These are phyloP conservation scores for Adoxophyes honmai DNA, from an alignment of 1,140 invertebrate genomes.

Conservation along the genomic window DNA sequence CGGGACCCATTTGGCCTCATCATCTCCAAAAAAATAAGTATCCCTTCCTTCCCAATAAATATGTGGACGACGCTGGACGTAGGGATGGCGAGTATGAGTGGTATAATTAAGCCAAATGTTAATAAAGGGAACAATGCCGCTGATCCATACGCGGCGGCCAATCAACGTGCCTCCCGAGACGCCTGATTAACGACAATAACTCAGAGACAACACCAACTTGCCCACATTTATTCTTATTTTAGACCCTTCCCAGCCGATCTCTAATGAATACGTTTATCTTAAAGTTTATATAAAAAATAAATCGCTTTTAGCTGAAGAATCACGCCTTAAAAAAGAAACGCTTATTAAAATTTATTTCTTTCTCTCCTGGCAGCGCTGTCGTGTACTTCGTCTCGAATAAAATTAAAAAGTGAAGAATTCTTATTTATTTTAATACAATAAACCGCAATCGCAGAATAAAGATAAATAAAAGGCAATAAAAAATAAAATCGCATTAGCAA, in stretches of 20 bases:
- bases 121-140: constrained; percentile 50
- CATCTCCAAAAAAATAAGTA: constrained; percentile 6
- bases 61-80: constrained; percentile 17
- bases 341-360: constrained; percentile 78
- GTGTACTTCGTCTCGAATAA: constrained; percentile 72
- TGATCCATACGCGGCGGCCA: constrained; percentile 35
- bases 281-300: constrained; percentile 77
- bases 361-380: constrained; percentile 71
- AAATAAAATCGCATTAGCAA: constrained; percentile 77
- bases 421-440: constrained; percentile 78
- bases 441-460: constrained; percentile 77
- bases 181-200: constrained; percentile 73
- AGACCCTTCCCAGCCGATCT: constrained; percentile 72
- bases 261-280: constrained; percentile 77
- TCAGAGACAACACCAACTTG: constrained; percentile 66
- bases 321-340: constrained; percentile 77
- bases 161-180: constrained; percentile 51
- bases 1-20: not conserved
- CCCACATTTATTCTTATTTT: constrained; percentile 69
- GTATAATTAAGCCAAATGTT: constrained; percentile 48
- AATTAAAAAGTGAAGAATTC: constrained; percentile 77
- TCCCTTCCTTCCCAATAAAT: constrained; percentile 8
- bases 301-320: constrained; percentile 77
- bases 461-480: constrained; percentile 77
- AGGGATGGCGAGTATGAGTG: constrained; percentile 35